Evolutionary conservation across 2,113 vertebrate genomes (phyloP).

Genomic region (Eurystomus gularis): DNA sequence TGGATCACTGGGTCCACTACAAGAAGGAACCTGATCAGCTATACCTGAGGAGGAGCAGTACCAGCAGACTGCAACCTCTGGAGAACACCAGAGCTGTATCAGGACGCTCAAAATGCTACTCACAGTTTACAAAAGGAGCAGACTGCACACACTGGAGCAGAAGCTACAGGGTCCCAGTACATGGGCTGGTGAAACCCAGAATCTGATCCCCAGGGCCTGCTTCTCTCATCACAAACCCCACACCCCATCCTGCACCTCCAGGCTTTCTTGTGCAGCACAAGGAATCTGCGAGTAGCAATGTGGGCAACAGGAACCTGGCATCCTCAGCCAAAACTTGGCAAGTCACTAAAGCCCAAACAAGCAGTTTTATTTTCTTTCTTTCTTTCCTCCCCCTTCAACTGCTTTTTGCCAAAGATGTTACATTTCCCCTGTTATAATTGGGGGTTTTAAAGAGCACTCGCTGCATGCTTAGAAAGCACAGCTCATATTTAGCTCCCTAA

Average conservation of each 20-base stretch:
- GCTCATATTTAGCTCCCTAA: conserved; percentile 28
- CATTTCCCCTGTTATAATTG: background rate
- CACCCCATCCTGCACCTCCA: background rate
- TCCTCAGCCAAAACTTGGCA: background rate
- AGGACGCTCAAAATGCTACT: background rate
- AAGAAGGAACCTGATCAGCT: background rate
- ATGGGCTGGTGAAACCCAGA: fast-evolving
- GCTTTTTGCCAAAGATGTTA: background rate
- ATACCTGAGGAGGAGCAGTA: background rate
- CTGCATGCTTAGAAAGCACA: conserved; percentile 32
- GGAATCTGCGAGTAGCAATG: fast-evolving
- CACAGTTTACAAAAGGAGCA: background rate
- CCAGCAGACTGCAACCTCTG: background rate
- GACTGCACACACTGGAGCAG: background rate
- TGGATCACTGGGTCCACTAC: background rate
- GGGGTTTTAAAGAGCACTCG: background rate
- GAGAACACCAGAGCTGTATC: background rate
- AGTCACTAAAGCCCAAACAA: background rate
- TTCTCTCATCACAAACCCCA: background rate
- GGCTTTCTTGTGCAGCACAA: fast-evolving
- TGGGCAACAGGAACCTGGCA: background rate
- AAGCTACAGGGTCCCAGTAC: background rate
- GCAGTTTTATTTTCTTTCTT: background rate
- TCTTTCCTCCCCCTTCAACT: background rate
- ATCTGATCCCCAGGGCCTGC: background rate